A percentile compares a stretch with the other conserved stretches of the same genome.
These are phyloP conservation scores for Pseudopleuronectes americanus DNA, from an alignment of 2,797 vertebrate genomes.

Conservation along the genomic window DNA sequence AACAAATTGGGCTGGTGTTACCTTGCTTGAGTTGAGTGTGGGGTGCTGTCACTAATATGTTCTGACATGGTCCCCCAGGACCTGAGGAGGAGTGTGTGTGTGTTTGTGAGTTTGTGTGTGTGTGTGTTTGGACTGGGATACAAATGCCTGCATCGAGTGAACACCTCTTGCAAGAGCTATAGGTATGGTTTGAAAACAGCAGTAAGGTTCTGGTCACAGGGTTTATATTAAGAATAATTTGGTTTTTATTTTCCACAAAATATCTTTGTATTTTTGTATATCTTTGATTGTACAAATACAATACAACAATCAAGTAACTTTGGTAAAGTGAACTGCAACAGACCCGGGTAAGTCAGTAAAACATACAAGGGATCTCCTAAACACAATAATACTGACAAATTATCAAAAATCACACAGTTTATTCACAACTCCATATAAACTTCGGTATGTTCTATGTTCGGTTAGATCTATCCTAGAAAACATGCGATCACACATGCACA, in stretches of 20 bases:
- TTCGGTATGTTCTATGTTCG: no score
- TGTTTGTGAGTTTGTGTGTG: constrained; percentile 30
- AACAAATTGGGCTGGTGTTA: constrained; percentile 79
- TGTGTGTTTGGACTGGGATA: constrained; percentile 26
- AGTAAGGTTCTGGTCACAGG: not conserved
- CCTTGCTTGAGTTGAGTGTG: constrained; percentile 69
- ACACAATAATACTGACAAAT: no score
- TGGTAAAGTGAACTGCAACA: no score
- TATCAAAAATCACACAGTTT: not conserved
- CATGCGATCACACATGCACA: not conserved
- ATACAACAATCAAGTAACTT: no score
- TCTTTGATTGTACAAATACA: no score
- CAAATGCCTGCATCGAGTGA: constrained; percentile 8
- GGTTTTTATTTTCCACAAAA: no score
- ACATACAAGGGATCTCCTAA: no score
- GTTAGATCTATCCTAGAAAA: constrained; percentile 7
- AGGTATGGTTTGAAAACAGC: constrained; percentile 1
- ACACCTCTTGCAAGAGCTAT: constrained; percentile 1
- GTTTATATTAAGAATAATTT: no score
- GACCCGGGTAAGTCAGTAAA: no score
- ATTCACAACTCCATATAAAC: no score
- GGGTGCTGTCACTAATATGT: constrained; percentile 78
- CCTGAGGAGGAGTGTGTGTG: constrained; percentile 51
- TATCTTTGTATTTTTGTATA: no score
- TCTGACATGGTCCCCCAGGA: constrained; percentile 78